phyloP scores from a whole-genome alignment of 1,140 invertebrate species.

The Berghia stephanieae region DNA sequence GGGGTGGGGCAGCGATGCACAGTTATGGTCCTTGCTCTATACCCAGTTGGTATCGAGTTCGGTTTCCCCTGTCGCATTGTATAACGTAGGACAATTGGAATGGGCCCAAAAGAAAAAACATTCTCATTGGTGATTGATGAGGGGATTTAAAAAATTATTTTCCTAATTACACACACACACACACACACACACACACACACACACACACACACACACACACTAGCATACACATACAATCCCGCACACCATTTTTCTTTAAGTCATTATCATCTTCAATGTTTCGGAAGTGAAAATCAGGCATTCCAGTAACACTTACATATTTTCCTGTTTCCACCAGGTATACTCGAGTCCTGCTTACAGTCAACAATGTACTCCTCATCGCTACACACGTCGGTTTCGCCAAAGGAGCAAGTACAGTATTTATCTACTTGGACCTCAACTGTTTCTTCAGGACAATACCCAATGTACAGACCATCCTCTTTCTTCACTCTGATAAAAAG shows the following conservation, averaged over 20 bases:
- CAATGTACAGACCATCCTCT: slow-evolving; percentile 37
- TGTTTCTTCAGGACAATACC: slow-evolving; percentile 38
- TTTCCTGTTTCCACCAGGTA: background rate
- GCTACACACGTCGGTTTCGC: slow-evolving; percentile 23
- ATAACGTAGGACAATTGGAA: no score
- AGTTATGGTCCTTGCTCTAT: no score
- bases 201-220: background rate
- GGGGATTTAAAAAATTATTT: no score
- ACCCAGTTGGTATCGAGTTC: no score
- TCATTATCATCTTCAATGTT: background rate
- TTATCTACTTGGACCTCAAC: background rate
- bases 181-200: slow-evolving; percentile 22
- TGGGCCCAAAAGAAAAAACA: no score
- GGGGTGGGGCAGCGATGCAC: no score
- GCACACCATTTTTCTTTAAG: no score
- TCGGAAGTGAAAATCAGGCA: background rate
- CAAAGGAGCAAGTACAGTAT: slow-evolving; percentile 42
- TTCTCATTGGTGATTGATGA: no score
- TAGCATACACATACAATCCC: background rate
- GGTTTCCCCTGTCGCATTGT: no score
- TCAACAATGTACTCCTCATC: slow-evolving; percentile 25
- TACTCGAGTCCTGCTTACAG: slow-evolving; percentile 6
- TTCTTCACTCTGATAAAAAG: slow-evolving; percentile 31
- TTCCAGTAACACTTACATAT: slow-evolving; percentile 20
- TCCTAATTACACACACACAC: background rate